Base-by-base conservation (phyloP, 2,888 invertebrate species). In the Blastobasis adustella region DNA sequence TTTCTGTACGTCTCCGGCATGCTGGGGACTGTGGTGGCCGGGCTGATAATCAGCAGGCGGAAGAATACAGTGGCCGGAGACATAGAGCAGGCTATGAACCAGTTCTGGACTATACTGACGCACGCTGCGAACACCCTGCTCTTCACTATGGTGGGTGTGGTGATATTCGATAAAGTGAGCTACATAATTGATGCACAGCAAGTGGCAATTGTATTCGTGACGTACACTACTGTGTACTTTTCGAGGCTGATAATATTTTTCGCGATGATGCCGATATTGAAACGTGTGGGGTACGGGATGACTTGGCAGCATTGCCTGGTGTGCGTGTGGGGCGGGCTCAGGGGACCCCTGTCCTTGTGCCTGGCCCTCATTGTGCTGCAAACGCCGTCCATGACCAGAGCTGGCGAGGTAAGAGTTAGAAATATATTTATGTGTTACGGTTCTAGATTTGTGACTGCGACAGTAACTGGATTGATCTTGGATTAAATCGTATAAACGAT, bases 241-340 rank as follows among this genome's bases (percentile, higher is more conserved):
- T 89, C 78, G 53, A 67, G 79, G 58, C 59, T 87, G 50, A 52
- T 90, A 52, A 90, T 90, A 52, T 88, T 91, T 55, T 67, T 79
- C 0, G 62, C 81, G 0, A 81, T 91, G 71, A 88, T 85, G 47
- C 91, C 91, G 0, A 51, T 91, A 0, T 71, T 92, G 37, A 77
- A 76, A 36, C 82, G 76, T 9, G 72, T 90, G 3, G 91, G 91
- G 0, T 91, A 91, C 59, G 91, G 91, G 0, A 78, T 92, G 69
- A 76, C 86, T 0, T 91, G 91, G 90, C 84, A 89, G 57, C 88
- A 90, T 52, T 87, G 86, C 53, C 69, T 90, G 60, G 89, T 92
- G 4, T 88, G 91, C 62, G 90, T 90, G 4, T 92, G 92, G 92
- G 91, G 92, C 10, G 92, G 92, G 0, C 69, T 92, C 1, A 71